Conservation (phyloP, 2,113 vertebrate genomes). For the Nothoprocta pentlandii region DNA sequence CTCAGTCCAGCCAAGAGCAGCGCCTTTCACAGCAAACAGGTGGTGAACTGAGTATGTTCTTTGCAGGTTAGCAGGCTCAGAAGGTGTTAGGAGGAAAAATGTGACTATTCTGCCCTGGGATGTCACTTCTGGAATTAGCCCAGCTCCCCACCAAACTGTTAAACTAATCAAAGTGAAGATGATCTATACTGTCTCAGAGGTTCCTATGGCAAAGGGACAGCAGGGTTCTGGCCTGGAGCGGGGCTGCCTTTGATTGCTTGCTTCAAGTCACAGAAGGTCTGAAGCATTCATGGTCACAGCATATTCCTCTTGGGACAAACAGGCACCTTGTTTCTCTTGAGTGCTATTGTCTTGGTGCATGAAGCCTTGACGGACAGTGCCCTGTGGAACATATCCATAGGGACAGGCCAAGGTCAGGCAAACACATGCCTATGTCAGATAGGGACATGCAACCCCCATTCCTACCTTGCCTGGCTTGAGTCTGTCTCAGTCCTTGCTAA, state of each 20-base stretch:
- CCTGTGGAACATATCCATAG: neutral
- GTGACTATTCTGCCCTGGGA: neutral
- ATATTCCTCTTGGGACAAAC: neutral
- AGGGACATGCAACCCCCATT: neutral
- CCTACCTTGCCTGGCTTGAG: neutral
- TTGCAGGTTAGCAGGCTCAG: neutral
- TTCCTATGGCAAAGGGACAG: neutral
- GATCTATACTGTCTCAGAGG: neutral
- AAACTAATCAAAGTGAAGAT: conserved; percentile 10
- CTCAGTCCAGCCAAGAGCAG: neutral
- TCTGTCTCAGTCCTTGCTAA: neutral
- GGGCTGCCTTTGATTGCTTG: neutral
- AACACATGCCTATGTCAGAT: neutral
- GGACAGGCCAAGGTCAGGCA: neutral
- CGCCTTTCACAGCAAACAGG: accelerated
- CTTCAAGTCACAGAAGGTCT: neutral
- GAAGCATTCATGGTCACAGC: neutral
- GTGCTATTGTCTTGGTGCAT: neutral
- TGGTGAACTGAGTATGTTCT: neutral
- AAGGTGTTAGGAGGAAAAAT: neutral
- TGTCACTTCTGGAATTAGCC: neutral
- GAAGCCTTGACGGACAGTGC: neutral
- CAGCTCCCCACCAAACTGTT: neutral
- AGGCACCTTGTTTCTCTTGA: neutral
- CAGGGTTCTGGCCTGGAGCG: accelerated